These are phyloP conservation scores for Tridacna gigas DNA, from an alignment of 2,888 invertebrate genomes.

Conservation along the genomic window DNA sequence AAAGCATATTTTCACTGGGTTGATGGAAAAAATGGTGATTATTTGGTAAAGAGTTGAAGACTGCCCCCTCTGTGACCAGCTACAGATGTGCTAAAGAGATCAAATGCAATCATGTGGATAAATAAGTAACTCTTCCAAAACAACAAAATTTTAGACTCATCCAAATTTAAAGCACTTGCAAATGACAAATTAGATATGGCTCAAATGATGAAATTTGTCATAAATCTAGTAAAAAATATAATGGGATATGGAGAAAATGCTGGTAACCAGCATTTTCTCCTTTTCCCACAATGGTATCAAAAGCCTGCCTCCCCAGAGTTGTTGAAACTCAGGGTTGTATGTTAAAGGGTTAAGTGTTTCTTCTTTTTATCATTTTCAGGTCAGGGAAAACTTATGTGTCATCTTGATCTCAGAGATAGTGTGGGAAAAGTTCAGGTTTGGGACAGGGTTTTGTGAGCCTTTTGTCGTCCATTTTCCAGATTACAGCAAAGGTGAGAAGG, in stretches of 20 bases:
- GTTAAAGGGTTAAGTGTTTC: neutral
- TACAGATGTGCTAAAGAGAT: no score
- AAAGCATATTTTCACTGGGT: no score
- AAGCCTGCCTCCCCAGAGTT: neutral
- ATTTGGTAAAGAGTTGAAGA: no score
- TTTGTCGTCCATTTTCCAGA: slow-evolving; percentile 92
- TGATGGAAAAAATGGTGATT: no score
- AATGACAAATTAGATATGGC: no score
- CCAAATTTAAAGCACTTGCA: neutral
- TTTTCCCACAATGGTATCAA: neutral
- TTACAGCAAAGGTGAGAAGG: slow-evolving; percentile 88
- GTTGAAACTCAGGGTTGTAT: neutral
- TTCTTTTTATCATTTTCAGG: slow-evolving; percentile 78
- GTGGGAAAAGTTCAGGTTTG: slow-evolving; percentile 92
- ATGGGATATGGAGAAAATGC: neutral
- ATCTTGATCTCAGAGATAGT: slow-evolving; percentile 91
- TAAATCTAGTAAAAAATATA: neutral
- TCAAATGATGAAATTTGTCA: no score
- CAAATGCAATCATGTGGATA: neutral
- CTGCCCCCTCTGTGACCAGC: no score
- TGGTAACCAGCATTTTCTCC: neutral
- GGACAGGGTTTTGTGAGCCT: slow-evolving; percentile 90
- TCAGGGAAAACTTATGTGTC: slow-evolving; percentile 90
- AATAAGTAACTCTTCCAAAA: neutral
- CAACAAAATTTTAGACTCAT: neutral